Evolutionary conservation across 2,888 invertebrate species (phyloP).

Genomic region (Invenusta paracnida): DNA sequence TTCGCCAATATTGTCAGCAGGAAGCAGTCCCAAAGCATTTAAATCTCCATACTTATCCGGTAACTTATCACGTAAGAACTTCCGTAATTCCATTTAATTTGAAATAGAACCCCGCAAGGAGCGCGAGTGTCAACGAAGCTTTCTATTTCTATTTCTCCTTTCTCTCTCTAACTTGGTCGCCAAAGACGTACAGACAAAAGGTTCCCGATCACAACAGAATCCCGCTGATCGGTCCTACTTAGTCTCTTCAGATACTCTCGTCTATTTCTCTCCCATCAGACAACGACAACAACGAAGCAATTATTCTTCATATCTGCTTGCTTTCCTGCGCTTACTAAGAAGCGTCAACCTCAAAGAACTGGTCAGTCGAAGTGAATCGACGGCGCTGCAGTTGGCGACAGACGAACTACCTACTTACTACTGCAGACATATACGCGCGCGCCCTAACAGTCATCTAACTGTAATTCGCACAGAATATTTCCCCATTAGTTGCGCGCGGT

Average conservation of each 20-base stretch:
- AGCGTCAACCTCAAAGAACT: too few relatives aligned
- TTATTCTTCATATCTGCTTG: too few relatives aligned
- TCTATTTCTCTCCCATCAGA: too few relatives aligned
- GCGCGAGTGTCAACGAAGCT: background rate
- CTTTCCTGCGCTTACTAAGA: too few relatives aligned
- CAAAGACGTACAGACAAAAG: background rate
- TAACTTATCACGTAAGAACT: background rate
- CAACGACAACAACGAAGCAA: too few relatives aligned
- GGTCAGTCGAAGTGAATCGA: too few relatives aligned
- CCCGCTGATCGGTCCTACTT: background rate
- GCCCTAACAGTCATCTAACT: background rate
- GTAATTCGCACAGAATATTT: background rate
- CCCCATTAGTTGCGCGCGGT: background rate
- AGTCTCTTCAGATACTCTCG: too few relatives aligned
- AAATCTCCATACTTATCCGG: background rate
- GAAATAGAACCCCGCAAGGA: too few relatives aligned
- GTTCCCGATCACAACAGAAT: too few relatives aligned
- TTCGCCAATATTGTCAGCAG: background rate
- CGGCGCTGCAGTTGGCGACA: too few relatives aligned
- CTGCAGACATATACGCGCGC: too few relatives aligned
- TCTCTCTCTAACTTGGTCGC: background rate
- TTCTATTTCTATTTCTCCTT: background rate
- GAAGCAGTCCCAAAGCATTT: background rate
- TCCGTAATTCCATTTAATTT: background rate
- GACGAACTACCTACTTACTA: too few relatives aligned